phyloP scores from a whole-genome alignment of 2,888 invertebrate species.

The Shargacucullia verbasci region DNA sequence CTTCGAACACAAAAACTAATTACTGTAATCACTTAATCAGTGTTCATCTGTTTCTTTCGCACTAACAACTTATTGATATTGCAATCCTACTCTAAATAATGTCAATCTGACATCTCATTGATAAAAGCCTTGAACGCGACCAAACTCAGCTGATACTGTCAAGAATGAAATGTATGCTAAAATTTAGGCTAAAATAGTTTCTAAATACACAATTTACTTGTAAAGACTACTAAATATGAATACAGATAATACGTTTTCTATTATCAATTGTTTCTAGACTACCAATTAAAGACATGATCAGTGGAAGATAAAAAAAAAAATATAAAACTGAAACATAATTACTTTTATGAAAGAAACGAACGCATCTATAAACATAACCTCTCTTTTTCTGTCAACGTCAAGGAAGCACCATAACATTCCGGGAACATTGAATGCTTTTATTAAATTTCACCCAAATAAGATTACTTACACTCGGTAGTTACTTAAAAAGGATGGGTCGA shows the following conservation, averaged over 20 bases:
- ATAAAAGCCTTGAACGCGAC: slow-evolving; percentile 37
- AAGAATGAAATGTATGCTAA: background rate
- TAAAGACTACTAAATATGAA: too few relatives aligned
- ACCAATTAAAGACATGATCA: too few relatives aligned
- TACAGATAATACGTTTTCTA: too few relatives aligned
- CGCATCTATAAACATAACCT: slow-evolving; percentile 46
- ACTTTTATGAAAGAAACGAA: slow-evolving; percentile 14
- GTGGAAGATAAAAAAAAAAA: too few relatives aligned
- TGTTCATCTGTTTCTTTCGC: slow-evolving; percentile 35
- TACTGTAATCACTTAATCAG: background rate
- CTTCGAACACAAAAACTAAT: too few relatives aligned
- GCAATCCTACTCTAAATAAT: slow-evolving; percentile 32
- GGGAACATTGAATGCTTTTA: slow-evolving; percentile 52
- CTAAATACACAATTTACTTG: too few relatives aligned
- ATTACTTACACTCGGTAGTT: slow-evolving; percentile 75
- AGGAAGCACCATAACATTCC: slow-evolving; percentile 25
- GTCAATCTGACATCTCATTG: slow-evolving; percentile 25
- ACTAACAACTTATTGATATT: slow-evolving; percentile 9
- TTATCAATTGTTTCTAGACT: too few relatives aligned
- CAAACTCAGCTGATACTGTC: slow-evolving; percentile 9
- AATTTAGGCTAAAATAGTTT: too few relatives aligned
- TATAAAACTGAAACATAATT: too few relatives aligned
- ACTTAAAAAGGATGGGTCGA: slow-evolving; percentile 79
- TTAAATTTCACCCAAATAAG: slow-evolving; percentile 64
- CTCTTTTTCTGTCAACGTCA: slow-evolving; percentile 37